phyloP scores from a whole-genome alignment of 2,888 invertebrate species.

The Pandemis corylana region DNA sequence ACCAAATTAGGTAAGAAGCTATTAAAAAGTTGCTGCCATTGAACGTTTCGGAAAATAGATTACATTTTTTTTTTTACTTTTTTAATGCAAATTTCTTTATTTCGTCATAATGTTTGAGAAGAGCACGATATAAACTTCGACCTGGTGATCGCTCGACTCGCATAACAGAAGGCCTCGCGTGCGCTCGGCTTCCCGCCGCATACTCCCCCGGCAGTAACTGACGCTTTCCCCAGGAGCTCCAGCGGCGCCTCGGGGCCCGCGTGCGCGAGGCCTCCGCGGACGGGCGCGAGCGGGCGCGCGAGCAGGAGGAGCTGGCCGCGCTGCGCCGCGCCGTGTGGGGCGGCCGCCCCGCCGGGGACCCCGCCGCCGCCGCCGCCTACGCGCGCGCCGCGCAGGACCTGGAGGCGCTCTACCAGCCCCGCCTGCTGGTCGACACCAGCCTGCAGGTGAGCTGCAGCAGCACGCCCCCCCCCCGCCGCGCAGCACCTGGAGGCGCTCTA shows the following conservation, averaged over 20 bases:
- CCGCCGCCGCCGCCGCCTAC: constrained; percentile 56
- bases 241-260: constrained; percentile 95
- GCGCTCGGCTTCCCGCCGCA: too few relatives aligned
- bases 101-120: too few relatives aligned
- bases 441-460: constrained; percentile 84
- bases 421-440: constrained; percentile 90
- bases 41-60: too few relatives aligned
- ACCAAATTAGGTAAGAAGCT: too few relatives aligned
- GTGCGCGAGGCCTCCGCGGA: constrained; percentile 97
- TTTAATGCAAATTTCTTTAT: too few relatives aligned
- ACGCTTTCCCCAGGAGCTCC: constrained; percentile 86
- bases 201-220: too few relatives aligned
- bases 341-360: constrained; percentile 48
- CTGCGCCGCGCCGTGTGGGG: constrained; percentile 44
- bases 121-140: too few relatives aligned
- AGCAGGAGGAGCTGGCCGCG: constrained; percentile 87
- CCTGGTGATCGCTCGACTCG: too few relatives aligned
- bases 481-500: not conserved
- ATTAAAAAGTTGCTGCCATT: too few relatives aligned
- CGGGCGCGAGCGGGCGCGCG: constrained; percentile 94
- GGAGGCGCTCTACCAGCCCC: constrained; percentile 93
- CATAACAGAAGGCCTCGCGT: too few relatives aligned
- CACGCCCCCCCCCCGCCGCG: constrained; percentile 52
- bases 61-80: too few relatives aligned
- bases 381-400: constrained; percentile 59